Percentiles rank a stretch among this genome's conserved stretches.
Conservation (phyloP, 2,797 vertebrate genomes). For the Balearica regulorum region DNA sequence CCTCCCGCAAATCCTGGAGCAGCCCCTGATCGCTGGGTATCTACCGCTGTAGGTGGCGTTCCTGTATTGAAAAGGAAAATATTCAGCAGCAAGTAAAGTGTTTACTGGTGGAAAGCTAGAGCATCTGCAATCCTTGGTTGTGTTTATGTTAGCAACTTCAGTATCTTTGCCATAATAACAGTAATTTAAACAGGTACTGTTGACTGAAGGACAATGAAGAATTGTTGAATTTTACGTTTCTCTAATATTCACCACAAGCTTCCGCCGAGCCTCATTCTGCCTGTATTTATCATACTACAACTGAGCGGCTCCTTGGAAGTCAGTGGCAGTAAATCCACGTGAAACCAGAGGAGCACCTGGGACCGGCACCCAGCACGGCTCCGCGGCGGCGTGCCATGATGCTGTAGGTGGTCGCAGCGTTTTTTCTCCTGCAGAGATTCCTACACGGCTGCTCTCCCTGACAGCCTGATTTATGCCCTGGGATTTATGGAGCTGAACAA, state of each 20-base stretch:
- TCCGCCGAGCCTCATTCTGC: not conserved
- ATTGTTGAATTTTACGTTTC: not conserved
- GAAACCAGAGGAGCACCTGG: not conserved
- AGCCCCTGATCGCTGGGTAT: fast-evolving
- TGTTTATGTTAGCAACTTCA: not conserved
- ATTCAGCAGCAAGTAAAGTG: not conserved
- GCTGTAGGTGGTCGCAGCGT: not conserved
- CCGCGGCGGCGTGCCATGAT: fast-evolving
- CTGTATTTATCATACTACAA: not conserved
- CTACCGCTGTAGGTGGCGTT: fast-evolving
- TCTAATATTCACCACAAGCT: not conserved
- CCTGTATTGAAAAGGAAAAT: not conserved
- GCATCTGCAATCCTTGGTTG: not conserved
- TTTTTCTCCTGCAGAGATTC: not conserved
- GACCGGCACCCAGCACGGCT: fast-evolving
- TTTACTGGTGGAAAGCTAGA: not conserved
- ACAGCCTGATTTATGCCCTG: not conserved
- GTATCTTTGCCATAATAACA: not conserved
- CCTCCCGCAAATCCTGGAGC: not conserved
- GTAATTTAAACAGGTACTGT: not conserved
- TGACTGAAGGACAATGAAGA: not conserved
- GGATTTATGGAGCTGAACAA: constrained; percentile 14
- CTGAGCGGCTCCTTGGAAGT: not conserved
- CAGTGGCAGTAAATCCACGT: fast-evolving
- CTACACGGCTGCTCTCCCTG: not conserved